Evolutionary conservation across 2,888 invertebrate genomes (phyloP), one percentile per base, ranked within the genome.

Genomic region (Augiades crinisus): DNA sequence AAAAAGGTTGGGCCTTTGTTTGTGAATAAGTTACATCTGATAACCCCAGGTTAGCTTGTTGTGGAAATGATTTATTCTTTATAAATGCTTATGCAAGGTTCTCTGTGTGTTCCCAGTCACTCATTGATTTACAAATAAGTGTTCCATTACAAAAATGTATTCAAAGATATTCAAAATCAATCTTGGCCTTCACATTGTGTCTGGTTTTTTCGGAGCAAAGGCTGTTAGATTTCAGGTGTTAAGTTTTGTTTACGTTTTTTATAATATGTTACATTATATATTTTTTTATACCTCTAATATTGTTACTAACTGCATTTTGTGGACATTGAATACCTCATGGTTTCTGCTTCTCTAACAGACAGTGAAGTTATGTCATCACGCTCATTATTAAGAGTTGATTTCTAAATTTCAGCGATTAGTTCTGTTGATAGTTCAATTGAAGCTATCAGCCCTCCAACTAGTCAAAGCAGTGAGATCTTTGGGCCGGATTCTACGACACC

Each of bases 371-470:
- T 6, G n/a, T 34, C 43, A 31, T 12, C 14, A 41, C n/a, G 4
- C 33, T 40, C 24, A 31, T 10, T 21, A 41, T 41, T 41, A 36
- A 49, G 16, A 41, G 10, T 34, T 34, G 17, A 12, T 50, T 50
- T 50, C 17, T 43, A 36, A 50, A 41, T 85, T 83, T 43, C 84
- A 85, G 86, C 65, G 74, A 80, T 80, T 78, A 81, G 75, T 84
- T 75, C 82, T 73, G 73, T 78, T 84, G 82, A 83, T 78, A 81
- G 70, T 73, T 72, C 75, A 67, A 64, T 68, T 66, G 79, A 84
- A 72, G 70, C 72, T 75, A 83, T 78, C 70, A 81, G 72, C 62
- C 66, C 63, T 70, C 68, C 75, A 79, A 84, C 85, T 85, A 87
- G 81, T 83, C 86, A 82, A 73, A 75, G 57, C 62, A 76, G 65